Conservation (phyloP, 2,113 vertebrate species). For the Ondatra zibethicus region DNA sequence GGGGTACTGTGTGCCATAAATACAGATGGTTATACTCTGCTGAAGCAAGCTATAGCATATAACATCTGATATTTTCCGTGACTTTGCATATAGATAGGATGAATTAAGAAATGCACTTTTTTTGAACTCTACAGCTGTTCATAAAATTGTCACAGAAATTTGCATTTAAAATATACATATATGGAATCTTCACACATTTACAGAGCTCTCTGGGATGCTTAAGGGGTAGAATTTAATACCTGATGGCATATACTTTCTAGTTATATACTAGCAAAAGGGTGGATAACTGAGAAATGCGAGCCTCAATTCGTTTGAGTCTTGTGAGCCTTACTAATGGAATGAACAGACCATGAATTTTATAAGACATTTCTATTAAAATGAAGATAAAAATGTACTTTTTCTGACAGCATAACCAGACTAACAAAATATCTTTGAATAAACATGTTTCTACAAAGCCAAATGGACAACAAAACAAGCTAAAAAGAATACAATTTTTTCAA, state of each 20-base stretch:
- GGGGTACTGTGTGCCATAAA: conserved; percentile 58
- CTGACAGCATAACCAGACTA: neutral
- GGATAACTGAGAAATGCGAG: neutral
- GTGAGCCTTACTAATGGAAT: conserved; percentile 41
- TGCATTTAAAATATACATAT: conserved; percentile 76
- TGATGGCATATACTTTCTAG: conserved; percentile 37
- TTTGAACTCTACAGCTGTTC: conserved; percentile 77
- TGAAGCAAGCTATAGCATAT: conserved; percentile 75
- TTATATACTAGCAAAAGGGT: conserved; percentile 45
- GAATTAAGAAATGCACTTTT: conserved; percentile 75
- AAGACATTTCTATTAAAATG: conserved; percentile 52
- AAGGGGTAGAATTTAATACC: conserved; percentile 59
- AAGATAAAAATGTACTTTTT: conserved; percentile 9
- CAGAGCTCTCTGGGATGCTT: conserved; percentile 60
- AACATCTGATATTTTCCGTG: conserved; percentile 71
- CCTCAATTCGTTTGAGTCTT: conserved; percentile 42
- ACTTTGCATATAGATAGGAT: conserved; percentile 74
- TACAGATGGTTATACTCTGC: conserved; percentile 71
- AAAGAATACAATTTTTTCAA: neutral
- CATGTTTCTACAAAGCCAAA: neutral
- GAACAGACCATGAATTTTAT: neutral
- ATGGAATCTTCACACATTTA: conserved; percentile 65
- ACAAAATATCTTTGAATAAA: conserved; percentile 5
- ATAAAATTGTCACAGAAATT: conserved; percentile 78
- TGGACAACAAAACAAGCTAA: neutral